phyloP scores from a whole-genome alignment of 2,113 vertebrate genomes.

The Corynorhinus townsendii region DNA sequence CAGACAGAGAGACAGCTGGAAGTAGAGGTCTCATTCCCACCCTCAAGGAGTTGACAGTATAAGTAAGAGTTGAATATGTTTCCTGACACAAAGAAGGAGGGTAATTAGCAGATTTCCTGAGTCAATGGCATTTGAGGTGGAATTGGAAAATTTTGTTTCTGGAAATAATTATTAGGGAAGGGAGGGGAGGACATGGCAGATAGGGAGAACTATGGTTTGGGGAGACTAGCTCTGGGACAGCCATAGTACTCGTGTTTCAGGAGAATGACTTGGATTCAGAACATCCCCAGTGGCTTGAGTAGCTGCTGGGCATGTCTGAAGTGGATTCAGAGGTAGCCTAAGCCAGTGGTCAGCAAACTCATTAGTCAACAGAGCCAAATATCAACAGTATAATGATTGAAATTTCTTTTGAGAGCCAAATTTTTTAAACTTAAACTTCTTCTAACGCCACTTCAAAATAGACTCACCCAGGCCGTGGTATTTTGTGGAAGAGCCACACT shows the following conservation, averaged over 20 bases:
- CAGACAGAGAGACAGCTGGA: background rate
- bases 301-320: background rate
- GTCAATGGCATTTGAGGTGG: background rate
- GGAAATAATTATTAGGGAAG: background rate
- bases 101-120: background rate
- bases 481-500: too few species aligned
- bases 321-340: background rate
- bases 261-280: background rate
- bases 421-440: too few species aligned
- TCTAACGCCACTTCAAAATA: too few species aligned
- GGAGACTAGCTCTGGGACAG: background rate
- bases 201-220: background rate
- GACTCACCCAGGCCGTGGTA: too few species aligned
- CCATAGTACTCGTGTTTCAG: background rate
- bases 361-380: too few species aligned
- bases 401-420: too few species aligned
- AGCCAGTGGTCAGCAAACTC: too few species aligned
- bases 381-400: too few species aligned
- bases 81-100: background rate
- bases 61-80: background rate
- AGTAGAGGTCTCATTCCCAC: background rate
- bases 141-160: background rate
- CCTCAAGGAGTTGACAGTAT: background rate
- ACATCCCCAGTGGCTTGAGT: background rate
- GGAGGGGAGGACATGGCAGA: background rate